Evolutionary conservation across 2,888 invertebrate species (phyloP).

Genomic region (Sesia bembeciformis): DNA sequence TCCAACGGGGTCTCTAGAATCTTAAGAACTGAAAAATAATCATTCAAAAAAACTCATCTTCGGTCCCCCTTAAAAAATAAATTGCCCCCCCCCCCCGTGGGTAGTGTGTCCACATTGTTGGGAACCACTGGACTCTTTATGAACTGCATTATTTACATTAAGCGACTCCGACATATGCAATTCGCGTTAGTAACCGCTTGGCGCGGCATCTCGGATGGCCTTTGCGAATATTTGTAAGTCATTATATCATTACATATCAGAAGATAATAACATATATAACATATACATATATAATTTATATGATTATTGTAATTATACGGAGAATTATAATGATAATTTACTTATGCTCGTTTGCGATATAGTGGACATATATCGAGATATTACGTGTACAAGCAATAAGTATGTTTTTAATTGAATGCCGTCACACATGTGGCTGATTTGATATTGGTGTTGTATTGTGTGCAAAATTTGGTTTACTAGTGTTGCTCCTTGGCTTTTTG

Average conservation of each 20-base stretch:
- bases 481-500: conserved; percentile 15
- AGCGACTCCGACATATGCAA: too few species aligned
- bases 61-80: too few species aligned
- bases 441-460: conserved; percentile 65
- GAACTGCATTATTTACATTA: too few species aligned
- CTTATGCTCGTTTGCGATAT: conserved; percentile 64
- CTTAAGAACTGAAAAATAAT: too few species aligned
- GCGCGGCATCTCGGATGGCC: too few species aligned
- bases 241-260: conserved; percentile 18
- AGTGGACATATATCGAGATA: conserved; percentile 47
- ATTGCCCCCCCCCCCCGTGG: too few species aligned
- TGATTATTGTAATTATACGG: conserved; percentile 13
- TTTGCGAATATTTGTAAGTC: not conserved
- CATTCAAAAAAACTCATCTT: too few species aligned
- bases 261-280: conserved; percentile 20
- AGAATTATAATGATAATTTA: conserved; percentile 26
- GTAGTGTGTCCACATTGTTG: too few species aligned
- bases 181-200: too few species aligned
- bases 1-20: too few species aligned
- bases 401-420: conserved; percentile 60
- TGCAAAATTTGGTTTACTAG: conserved; percentile 56
- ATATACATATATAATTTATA: conserved; percentile 9
- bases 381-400: conserved; percentile 74
- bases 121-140: too few species aligned
- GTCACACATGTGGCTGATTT: conserved; percentile 50